Evolutionary conservation across 2,888 invertebrate genomes (phyloP).

Genomic region (Spisula subtruncata): DNA sequence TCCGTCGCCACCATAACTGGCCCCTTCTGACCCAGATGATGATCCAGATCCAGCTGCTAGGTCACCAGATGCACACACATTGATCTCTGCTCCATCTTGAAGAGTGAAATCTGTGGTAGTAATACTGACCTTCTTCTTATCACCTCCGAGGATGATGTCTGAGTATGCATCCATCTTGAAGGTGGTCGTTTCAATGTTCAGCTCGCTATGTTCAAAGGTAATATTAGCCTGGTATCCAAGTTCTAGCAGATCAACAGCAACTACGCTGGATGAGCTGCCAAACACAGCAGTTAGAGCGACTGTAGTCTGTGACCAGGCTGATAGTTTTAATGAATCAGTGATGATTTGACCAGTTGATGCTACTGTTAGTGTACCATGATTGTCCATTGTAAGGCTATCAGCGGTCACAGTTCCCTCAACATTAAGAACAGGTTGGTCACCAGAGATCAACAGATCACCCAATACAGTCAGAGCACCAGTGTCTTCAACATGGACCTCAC

Average conservation of each 20-base stretch:
- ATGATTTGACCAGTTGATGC: slow-evolving; percentile 36
- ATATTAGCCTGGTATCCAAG: slow-evolving; percentile 55
- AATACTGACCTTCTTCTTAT: slow-evolving; percentile 55
- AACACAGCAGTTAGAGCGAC: slow-evolving; percentile 53
- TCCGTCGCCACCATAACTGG: slow-evolving; percentile 80
- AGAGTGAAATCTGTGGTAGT: slow-evolving; percentile 47
- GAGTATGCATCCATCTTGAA: slow-evolving; percentile 59
- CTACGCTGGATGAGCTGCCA: slow-evolving; percentile 34
- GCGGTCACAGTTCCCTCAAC: slow-evolving; percentile 67
- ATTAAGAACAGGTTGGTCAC: slow-evolving; percentile 61
- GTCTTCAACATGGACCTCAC: slow-evolving; percentile 50
- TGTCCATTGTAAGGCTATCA: slow-evolving; percentile 50
- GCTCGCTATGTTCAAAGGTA: slow-evolving; percentile 40
- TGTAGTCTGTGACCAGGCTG: slow-evolving; percentile 52
- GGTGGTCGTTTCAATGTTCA: slow-evolving; percentile 43
- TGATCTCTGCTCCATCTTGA: slow-evolving; percentile 57
- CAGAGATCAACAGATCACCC: slow-evolving; percentile 66
- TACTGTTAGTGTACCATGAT: slow-evolving; percentile 49
- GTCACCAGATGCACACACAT: slow-evolving; percentile 41
- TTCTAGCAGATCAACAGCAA: slow-evolving; percentile 44
- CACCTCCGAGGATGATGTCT: slow-evolving; percentile 40
- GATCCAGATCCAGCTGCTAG: slow-evolving; percentile 42
- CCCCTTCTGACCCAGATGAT: slow-evolving; percentile 62
- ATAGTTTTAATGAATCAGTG: slow-evolving; percentile 35
- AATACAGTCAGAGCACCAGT: slow-evolving; percentile 50